These are phyloP conservation scores for Lanius ludovicianus DNA, from an alignment of 2,113 vertebrate species.

Conservation along the genomic window DNA sequence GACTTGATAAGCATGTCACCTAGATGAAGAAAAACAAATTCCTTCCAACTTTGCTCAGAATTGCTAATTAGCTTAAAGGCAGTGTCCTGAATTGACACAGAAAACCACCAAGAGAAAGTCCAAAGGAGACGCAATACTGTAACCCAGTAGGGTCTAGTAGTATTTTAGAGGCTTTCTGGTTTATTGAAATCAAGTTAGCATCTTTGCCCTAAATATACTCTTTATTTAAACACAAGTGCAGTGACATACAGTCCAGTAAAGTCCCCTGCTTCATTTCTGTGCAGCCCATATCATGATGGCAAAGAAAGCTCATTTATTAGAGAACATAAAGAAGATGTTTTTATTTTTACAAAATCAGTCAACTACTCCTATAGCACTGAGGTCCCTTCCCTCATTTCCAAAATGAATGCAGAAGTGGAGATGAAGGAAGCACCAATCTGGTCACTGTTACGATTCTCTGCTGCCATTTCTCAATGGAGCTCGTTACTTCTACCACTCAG, in stretches of 20 bases:
- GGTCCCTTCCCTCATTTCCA: not conserved
- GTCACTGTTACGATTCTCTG: not conserved
- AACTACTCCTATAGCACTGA: not conserved
- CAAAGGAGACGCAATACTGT: not conserved
- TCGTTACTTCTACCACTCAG: not conserved
- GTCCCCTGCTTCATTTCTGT: not conserved
- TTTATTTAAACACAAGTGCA: not conserved
- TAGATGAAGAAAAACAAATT: conserved; percentile 9
- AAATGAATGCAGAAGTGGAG: not conserved
- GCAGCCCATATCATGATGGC: not conserved
- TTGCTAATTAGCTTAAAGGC: conserved; percentile 5
- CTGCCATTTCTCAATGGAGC: not conserved
- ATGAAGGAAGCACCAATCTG: not conserved
- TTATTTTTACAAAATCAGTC: not conserved
- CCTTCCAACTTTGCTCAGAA: conserved; percentile 28
- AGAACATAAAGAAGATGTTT: not conserved
- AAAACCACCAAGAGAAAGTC: not conserved
- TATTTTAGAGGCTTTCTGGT: not conserved
- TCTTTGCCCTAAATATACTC: not conserved
- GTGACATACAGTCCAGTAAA: not conserved
- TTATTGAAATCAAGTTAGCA: conserved; percentile 6
- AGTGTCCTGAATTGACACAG: not conserved
- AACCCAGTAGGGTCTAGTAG: not conserved
- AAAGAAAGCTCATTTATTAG: conserved; percentile 23
- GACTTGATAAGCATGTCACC: conserved; percentile 18